These are phyloP conservation scores for Oxyscelio sp. DNA, from an alignment of 2,888 invertebrate genomes.

Conservation along the genomic window DNA sequence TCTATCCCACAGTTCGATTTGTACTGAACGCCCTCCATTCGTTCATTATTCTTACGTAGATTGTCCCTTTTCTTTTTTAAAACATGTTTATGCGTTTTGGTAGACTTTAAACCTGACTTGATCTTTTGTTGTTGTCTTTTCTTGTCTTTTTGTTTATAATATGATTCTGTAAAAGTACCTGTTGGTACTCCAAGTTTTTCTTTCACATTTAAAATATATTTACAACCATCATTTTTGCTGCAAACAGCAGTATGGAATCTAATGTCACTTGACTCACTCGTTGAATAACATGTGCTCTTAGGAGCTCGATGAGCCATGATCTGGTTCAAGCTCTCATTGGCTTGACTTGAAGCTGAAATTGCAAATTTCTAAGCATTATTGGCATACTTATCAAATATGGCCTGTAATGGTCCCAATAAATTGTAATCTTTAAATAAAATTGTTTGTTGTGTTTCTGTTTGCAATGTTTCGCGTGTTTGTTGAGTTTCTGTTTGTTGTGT, in stretches of 20 bases:
- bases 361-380: slow-evolving; percentile 65
- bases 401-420: too few species aligned
- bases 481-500: too few species aligned
- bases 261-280: slow-evolving; percentile 44
- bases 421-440: too few species aligned
- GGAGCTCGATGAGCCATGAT: slow-evolving; percentile 75
- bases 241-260: slow-evolving; percentile 36
- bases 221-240: slow-evolving; percentile 25
- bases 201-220: slow-evolving; percentile 25
- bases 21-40: slow-evolving; percentile 7
- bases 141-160: slow-evolving; percentile 13
- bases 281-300: slow-evolving; percentile 68
- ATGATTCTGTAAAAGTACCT: slow-evolving; percentile 3
- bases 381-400: too few species aligned
- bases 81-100: slow-evolving; percentile 12
- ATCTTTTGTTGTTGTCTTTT: slow-evolving; percentile 18
- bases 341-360: slow-evolving; percentile 71
- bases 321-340: slow-evolving; percentile 75
- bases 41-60: slow-evolving; percentile 6
- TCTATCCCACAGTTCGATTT: slow-evolving; percentile 18
- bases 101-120: slow-evolving; percentile 20
- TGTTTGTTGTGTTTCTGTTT: too few species aligned
- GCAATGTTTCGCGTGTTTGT: too few species aligned
- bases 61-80: slow-evolving; percentile 24
- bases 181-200: slow-evolving; percentile 3